Evolutionary conservation across 2,888 invertebrate genomes (phyloP), one percentile per base, ranked within the genome.

Genomic region (Gisinianus flammeolus): DNA sequence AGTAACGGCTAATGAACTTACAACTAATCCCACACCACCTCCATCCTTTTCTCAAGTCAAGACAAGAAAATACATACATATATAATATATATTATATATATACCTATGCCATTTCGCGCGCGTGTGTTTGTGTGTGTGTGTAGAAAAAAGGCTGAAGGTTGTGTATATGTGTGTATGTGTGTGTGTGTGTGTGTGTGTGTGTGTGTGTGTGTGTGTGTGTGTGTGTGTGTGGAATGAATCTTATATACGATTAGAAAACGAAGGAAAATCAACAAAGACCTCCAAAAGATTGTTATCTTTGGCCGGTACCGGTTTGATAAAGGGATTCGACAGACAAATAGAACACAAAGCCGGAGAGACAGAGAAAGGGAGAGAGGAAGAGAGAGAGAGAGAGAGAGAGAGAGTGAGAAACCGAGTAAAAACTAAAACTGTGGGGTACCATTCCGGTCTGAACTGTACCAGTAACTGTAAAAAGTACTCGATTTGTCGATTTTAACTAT

Each of bases 261-360:
- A 44, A 44, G 44, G 44, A 44, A 72, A 73, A 73, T 73, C 73
- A 73, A 73, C 73, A 72, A 54, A 44, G 6, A 69, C 44, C 54
- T 70, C 72, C 58, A 72, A 33, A 73, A 62, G 28, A 73, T 73
- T 73, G 73, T 73, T 73, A 73, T 73, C 73, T 35, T 73, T 73
- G 73, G 73, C 62, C 62, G 73, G 62, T 28, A 28, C 28, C 16
- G 4, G 1, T 35, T 31, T 33, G 73, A 62, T 73, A 52, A 78
- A 73, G 66, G 67, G 58, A 78, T 68, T 78, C 73, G 58, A 58
- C 30, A 44, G 24, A 12, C 16, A 28, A 30, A 28, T 16, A 12
- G n/a, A 19, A 22, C 12, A 71, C 70, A 77, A 31, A 77, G 64
- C 52, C 30, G 54, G 54, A 69, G 28, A 24, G 33, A 30, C 6